Percentiles rank a stretch among this genome's conserved stretches.
phyloP scores from a whole-genome alignment of 2,113 vertebrate species.

The Xenopus borealis region DNA sequence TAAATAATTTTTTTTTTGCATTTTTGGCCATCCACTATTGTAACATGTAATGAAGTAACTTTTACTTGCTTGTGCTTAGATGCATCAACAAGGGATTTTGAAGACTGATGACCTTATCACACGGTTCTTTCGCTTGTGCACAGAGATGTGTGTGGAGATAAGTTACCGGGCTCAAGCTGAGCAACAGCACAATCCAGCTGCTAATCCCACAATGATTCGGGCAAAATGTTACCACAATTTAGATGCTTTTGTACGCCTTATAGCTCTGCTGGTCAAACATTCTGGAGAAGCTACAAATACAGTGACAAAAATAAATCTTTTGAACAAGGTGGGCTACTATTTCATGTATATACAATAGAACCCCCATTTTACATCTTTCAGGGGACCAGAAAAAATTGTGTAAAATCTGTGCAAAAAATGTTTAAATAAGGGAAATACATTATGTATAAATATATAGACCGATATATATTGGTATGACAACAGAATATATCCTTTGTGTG shows the following conservation, averaged over 20 bases:
- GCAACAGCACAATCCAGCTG: constrained; percentile 95
- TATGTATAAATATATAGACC: too few species aligned
- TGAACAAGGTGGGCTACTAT: constrained; percentile 81
- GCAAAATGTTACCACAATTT: constrained; percentile 98
- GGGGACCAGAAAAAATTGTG: too few species aligned
- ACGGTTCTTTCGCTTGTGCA: constrained; percentile 95
- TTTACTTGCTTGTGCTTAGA: constrained; percentile 65
- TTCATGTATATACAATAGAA: not conserved
- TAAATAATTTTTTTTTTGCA: too few species aligned
- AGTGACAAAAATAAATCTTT: constrained; percentile 96
- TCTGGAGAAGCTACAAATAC: constrained; percentile 98
- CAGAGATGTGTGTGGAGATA: constrained; percentile 98
- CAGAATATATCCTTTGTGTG: not conserved
- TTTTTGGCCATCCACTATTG: too few species aligned
- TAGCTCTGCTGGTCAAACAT: constrained; percentile 94
- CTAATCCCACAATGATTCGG: constrained; percentile 93
- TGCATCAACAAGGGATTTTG: constrained; percentile 98
- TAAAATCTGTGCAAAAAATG: too few species aligned
- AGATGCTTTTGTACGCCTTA: constrained; percentile 95
- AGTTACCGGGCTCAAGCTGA: constrained; percentile 96
- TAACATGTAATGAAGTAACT: not conserved
- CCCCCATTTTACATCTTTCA: too few species aligned
- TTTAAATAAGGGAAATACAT: too few species aligned
- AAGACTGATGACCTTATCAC: constrained; percentile 98
- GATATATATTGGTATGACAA: too few species aligned